Evolutionary conservation across 2,113 vertebrate species (phyloP).

Genomic region (Cephalopterus ornatus): DNA sequence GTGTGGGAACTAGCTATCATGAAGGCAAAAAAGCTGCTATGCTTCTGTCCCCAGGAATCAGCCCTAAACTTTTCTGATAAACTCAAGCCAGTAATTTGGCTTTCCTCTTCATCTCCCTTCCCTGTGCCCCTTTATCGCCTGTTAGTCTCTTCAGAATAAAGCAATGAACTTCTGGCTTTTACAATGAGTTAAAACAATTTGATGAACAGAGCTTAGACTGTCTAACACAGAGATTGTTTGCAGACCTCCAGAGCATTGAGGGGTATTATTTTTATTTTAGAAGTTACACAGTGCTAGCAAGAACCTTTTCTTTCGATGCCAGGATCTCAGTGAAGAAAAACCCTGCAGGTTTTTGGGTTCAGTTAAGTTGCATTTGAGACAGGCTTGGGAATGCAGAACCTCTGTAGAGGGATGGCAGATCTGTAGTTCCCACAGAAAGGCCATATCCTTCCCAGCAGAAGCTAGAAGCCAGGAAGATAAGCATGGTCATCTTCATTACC

Average conservation of each 20-base stretch:
- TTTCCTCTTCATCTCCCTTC: not conserved
- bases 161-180: constrained; percentile 20
- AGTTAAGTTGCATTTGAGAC: not conserved
- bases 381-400: not conserved
- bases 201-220: constrained; percentile 17
- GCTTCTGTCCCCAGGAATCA: not conserved
- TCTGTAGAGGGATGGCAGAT: not conserved
- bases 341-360: not conserved
- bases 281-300: not conserved
- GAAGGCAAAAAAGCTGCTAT: not conserved
- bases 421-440: not conserved
- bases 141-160: not conserved
- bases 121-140: not conserved
- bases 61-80: not conserved
- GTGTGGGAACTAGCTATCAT: not conserved
- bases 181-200: constrained; percentile 34
- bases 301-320: constrained; percentile 17
- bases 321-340: constrained; percentile 6
- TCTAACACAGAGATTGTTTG: constrained; percentile 40
- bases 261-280: constrained; percentile 27
- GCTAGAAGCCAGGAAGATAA: not conserved
- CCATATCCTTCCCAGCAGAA: not conserved
- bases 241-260: constrained; percentile 21
- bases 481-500: not conserved
- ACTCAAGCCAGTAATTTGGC: not conserved